These are phyloP conservation scores for Fragum sueziense DNA, from an alignment of 2,888 invertebrate genomes.

Conservation along the genomic window DNA sequence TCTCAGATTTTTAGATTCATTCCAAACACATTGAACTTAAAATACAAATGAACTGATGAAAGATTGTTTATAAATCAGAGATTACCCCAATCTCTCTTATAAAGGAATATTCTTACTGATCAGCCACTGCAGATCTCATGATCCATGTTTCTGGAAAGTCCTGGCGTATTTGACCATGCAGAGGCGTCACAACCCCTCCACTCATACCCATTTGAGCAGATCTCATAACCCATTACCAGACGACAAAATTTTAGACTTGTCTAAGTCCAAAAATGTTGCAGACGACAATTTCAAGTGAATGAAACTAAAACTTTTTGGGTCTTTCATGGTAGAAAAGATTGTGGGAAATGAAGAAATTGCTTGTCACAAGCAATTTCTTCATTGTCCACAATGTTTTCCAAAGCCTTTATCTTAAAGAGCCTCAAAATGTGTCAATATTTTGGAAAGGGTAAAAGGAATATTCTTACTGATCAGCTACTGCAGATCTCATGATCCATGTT, in stretches of 20 bases:
- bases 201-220: too few relatives aligned
- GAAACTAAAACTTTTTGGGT: background rate
- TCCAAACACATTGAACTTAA: too few relatives aligned
- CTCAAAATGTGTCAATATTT: background rate
- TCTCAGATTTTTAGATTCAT: too few relatives aligned
- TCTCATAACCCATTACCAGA: background rate
- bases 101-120: too few relatives aligned
- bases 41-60: too few relatives aligned
- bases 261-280: background rate
- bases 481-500: conserved; percentile 87
- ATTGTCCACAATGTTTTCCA: background rate
- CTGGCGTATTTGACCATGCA: conserved; percentile 82
- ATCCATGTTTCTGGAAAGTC: conserved; percentile 90
- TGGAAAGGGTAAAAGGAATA: background rate
- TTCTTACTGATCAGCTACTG: background rate
- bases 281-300: background rate
- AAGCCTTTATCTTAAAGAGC: background rate
- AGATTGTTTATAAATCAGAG: too few relatives aligned
- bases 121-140: conserved; percentile 83
- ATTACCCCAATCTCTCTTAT: too few relatives aligned
- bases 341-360: background rate
- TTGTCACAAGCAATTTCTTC: background rate
- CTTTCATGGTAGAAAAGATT: background rate
- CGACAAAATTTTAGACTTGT: background rate
- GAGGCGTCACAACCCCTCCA: too few relatives aligned